Evolutionary conservation across 2,113 vertebrate genomes (phyloP).

Genomic region (Sus scrofa): T2T-Sscrofa CM000813.6:23579001-23579500

Average conservation of each 20-base stretch:
- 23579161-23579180: neutral
- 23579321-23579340: neutral
- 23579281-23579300: neutral
- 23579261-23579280: neutral
- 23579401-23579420: neutral
- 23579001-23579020: neutral
- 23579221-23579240: neutral
- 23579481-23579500: neutral
- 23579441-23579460: neutral
- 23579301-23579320: accelerated
- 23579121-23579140: neutral
- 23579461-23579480: neutral
- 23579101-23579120: neutral
- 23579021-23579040: neutral
- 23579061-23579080: neutral
- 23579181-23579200: accelerated
- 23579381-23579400: neutral
- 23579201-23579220: neutral
- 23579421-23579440: neutral
- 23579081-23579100: neutral
- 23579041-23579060: neutral
- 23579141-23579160: neutral
- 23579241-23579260: neutral
- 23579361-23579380: neutral
- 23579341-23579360: neutral